Conservation (phyloP, 2,113 vertebrate genomes). For the Hucho hucho region DNA sequence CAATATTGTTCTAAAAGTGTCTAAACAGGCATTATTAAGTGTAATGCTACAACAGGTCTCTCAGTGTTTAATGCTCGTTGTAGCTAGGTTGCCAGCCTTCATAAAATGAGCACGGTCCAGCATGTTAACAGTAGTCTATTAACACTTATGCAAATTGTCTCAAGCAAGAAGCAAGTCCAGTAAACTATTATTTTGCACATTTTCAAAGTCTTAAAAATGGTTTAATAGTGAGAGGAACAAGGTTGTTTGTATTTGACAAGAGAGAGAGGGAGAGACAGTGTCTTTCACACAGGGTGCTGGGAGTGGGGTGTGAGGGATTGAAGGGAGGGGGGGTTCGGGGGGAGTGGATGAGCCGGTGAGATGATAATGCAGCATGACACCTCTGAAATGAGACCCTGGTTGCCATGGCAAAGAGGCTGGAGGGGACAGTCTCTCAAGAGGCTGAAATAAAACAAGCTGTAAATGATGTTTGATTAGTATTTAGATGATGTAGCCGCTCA, state of each 20-base stretch:
- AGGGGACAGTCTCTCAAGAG: conserved; percentile 90
- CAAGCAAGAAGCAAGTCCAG: background rate
- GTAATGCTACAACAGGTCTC: background rate
- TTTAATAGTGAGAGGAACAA: background rate
- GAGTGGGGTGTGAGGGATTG: conserved; percentile 61
- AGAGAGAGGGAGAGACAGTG: conserved; percentile 45
- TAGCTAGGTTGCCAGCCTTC: no score
- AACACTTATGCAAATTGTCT: background rate
- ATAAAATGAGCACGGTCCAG: no score
- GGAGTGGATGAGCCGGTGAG: conserved; percentile 63
- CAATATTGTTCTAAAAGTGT: background rate
- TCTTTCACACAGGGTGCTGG: conserved; percentile 61
- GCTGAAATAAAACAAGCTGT: conserved; percentile 95
- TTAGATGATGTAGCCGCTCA: conserved; percentile 92
- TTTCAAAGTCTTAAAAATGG: background rate
- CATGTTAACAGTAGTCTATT: background rate
- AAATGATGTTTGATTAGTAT: conserved; percentile 99
- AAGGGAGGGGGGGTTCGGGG: background rate
- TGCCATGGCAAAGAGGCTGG: conserved; percentile 94
- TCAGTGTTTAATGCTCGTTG: background rate
- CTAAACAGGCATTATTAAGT: background rate
- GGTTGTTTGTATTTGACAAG: conserved; percentile 21
- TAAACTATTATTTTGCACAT: background rate
- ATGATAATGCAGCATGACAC: conserved; percentile 82
- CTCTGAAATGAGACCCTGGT: conserved; percentile 82